phyloP scores from a whole-genome alignment of 2,888 invertebrate genomes.

The Caenorhabditis sp. region DNA sequence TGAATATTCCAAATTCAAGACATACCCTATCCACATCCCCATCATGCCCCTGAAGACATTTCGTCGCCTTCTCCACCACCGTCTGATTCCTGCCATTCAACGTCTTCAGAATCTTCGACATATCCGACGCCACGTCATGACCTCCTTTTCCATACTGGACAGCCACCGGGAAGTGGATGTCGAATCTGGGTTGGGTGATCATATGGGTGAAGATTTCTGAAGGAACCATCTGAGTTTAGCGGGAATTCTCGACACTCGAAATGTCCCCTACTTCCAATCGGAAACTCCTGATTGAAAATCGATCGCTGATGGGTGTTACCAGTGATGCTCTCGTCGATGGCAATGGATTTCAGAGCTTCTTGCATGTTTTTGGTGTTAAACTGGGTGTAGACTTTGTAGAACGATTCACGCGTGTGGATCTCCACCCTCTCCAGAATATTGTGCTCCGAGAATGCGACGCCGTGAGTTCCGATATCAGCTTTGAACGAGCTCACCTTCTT shows the following conservation, averaged over 20 bases:
- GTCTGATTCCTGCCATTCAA: neutral
- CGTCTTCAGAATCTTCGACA: neutral
- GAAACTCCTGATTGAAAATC: neutral
- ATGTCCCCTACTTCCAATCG: neutral
- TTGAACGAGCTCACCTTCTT: neutral
- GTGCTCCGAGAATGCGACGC: neutral
- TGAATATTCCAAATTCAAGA: too few species aligned
- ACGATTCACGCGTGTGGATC: neutral
- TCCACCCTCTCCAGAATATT: neutral
- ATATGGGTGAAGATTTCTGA: conserved; percentile 25
- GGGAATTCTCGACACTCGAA: too few species aligned
- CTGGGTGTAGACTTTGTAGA: conserved; percentile 2
- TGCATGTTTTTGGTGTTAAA: neutral
- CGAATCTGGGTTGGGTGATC: conserved; percentile 8
- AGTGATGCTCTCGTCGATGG: neutral
- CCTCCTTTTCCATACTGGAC: conserved; percentile 23
- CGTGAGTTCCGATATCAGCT: neutral
- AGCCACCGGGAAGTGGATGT: conserved; percentile 8
- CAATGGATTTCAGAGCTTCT: neutral
- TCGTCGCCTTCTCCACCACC: neutral
- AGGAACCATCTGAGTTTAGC: neutral
- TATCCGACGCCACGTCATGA: conserved; percentile 8
- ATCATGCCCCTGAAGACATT: neutral
- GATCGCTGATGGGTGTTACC: neutral
- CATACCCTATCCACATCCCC: neutral